phyloP scores from a whole-genome alignment of 2,888 invertebrate genomes.

The Aleiodes alternator region DNA sequence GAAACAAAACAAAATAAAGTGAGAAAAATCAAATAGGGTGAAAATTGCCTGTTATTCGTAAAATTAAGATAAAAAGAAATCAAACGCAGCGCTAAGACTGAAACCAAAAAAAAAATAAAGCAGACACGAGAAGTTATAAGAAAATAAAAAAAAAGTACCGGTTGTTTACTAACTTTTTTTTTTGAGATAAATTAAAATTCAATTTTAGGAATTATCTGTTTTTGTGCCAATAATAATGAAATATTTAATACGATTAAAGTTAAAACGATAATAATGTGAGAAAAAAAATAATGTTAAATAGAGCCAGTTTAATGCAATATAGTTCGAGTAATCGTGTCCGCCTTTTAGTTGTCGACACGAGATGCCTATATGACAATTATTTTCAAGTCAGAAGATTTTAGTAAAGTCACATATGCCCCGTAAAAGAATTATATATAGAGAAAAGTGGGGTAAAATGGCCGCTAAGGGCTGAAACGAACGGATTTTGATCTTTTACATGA shows the following conservation, averaged over 20 bases:
- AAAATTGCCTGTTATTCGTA: conserved; percentile 26
- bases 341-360: conserved; percentile 56
- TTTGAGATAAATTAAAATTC: conserved; percentile 8
- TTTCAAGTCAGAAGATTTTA: conserved; percentile 62
- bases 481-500: too few species aligned
- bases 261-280: conserved; percentile 15
- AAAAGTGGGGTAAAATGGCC: too few species aligned
- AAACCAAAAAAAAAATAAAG: background rate
- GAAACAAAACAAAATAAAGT: conserved; percentile 23
- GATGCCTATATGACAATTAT: conserved; percentile 67
- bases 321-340: conserved; percentile 61
- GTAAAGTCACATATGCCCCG: conserved; percentile 43
- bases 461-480: too few species aligned
- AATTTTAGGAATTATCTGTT: conserved; percentile 18
- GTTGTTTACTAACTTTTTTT: background rate
- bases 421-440: background rate
- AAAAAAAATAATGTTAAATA: conserved; percentile 15
- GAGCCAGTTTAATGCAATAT: conserved; percentile 62
- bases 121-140: conserved; percentile 16
- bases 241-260: conserved; percentile 3
- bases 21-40: conserved; percentile 14
- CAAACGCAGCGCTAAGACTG: conserved; percentile 31
- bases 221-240: conserved; percentile 24
- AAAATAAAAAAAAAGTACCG: conserved; percentile 16
- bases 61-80: conserved; percentile 36